Conservation (phyloP, 1,140 invertebrate genomes). For the Caenorhabditis tropicalis region DNA sequence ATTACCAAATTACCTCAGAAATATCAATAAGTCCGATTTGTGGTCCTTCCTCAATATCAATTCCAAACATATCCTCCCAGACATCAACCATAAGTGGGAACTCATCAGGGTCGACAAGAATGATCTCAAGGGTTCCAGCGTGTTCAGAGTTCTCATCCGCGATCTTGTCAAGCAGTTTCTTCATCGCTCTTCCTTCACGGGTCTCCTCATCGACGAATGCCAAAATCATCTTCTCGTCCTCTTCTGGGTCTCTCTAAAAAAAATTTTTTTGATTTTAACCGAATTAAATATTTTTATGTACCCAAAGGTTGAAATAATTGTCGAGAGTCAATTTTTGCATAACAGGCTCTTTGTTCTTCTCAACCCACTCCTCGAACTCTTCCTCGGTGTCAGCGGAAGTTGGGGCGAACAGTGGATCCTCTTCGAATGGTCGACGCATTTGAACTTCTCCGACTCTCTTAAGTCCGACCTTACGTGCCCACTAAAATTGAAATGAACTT, state of each 20-base stretch:
- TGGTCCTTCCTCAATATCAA: constrained; percentile 72
- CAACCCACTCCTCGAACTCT: constrained; percentile 72
- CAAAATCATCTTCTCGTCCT: constrained; percentile 69
- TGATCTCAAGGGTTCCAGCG: constrained; percentile 71
- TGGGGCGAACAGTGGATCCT: constrained; percentile 71
- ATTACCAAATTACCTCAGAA: too few species aligned
- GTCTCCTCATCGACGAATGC: constrained; percentile 72
- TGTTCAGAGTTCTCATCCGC: constrained; percentile 72
- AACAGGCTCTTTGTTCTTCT: constrained; percentile 70
- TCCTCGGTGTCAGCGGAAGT: constrained; percentile 70
- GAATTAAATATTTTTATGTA: constrained; percentile 33
- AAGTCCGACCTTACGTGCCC: constrained; percentile 70
- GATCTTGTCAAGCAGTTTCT: constrained; percentile 68
- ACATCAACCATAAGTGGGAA: constrained; percentile 72
- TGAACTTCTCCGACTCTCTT: constrained; percentile 71
- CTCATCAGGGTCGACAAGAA: constrained; percentile 72
- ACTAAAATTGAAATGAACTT: constrained; percentile 57
- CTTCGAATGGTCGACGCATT: constrained; percentile 70
- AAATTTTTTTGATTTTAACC: background rate
- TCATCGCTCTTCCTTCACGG: constrained; percentile 70
- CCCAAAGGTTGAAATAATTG: constrained; percentile 72
- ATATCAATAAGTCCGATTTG: constrained; percentile 72
- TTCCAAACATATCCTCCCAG: constrained; percentile 72
- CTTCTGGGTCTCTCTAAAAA: constrained; percentile 68
- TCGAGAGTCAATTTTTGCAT: constrained; percentile 71